Percentiles rank a stretch among this genome's conserved stretches.
These are phyloP conservation scores for Drosophila murphyi DNA, from an alignment of 1,140 invertebrate species.

Conservation along the genomic window DNA sequence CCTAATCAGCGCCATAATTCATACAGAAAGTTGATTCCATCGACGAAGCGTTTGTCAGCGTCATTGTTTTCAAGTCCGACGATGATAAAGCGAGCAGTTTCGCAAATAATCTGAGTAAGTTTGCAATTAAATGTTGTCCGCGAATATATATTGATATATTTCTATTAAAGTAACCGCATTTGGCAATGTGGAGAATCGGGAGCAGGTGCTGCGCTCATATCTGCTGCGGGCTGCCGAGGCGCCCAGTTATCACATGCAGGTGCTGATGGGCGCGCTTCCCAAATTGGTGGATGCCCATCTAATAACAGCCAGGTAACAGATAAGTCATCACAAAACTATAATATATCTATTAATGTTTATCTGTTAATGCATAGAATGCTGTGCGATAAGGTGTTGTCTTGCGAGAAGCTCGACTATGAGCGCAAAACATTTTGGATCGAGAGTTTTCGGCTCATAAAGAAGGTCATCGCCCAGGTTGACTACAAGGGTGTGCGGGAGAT, in stretches of 20 bases:
- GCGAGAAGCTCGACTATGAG: constrained; percentile 91
- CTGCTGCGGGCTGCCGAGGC: constrained; percentile 88
- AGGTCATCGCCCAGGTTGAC: constrained; percentile 95
- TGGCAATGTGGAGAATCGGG: constrained; percentile 88
- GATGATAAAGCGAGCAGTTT: constrained; percentile 87
- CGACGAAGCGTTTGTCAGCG: constrained; percentile 94
- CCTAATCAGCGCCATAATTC: not conserved
- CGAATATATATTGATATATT: not conserved
- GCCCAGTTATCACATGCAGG: constrained; percentile 89
- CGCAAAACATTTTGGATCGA: constrained; percentile 94
- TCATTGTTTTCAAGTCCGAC: constrained; percentile 90
- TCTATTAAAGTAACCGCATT: constrained; percentile 84
- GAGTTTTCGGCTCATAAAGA: constrained; percentile 93
- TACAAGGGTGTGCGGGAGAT: constrained; percentile 97
- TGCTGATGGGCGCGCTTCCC: constrained; percentile 90
- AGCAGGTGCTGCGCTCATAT: constrained; percentile 89
- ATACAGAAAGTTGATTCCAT: constrained; percentile 91
- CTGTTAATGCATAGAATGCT: constrained; percentile 87
- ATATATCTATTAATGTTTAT: constrained; percentile 14
- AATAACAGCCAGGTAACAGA: constrained; percentile 63
- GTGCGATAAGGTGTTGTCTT: constrained; percentile 92
- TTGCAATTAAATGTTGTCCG: too few relatives aligned
- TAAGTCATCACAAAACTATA: not conserved
- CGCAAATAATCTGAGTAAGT: constrained; percentile 86
- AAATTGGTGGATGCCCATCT: constrained; percentile 89